Evolutionary conservation across 2,797 vertebrate genomes (phyloP).

Genomic region (Lacerta agilis): DNA sequence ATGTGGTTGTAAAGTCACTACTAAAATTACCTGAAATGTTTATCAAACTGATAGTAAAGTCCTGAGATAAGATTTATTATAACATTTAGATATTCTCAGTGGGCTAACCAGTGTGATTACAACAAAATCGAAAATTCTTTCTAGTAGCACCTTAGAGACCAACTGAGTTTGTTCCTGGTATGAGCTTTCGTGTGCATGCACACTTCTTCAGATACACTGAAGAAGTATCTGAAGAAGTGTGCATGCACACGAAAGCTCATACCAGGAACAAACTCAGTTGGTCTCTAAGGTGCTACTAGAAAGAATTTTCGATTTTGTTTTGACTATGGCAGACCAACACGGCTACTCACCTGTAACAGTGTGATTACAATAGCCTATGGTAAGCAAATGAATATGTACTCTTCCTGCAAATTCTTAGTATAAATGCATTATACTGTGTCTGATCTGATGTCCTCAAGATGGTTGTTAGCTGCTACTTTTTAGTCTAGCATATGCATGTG

Average conservation of each 20-base stretch:
- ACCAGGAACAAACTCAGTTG: no score
- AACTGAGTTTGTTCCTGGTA: no score
- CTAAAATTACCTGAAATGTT: fast-evolving
- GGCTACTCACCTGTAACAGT: no score
- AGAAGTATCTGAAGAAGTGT: no score
- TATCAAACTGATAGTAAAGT: background rate
- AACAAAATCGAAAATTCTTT: no score
- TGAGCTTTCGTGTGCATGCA: no score
- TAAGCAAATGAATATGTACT: background rate
- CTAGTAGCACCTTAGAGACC: no score
- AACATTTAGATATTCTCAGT: background rate
- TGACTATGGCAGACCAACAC: no score
- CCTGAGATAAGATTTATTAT: background rate
- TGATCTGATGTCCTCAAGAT: background rate
- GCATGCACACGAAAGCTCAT: no score
- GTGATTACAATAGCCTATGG: background rate
- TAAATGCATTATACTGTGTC: background rate
- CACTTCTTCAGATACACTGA: no score
- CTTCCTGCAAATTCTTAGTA: background rate
- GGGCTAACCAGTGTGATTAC: background rate
- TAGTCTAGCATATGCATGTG: background rate
- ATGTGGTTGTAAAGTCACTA: slow-evolving; percentile 33
- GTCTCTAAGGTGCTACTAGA: no score
- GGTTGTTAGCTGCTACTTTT: background rate
- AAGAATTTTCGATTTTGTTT: no score